A percentile compares a stretch with the other conserved stretches of the same genome.
Conservation (phyloP, 2,113 vertebrate genomes). For the Hiodon alosoides region DNA sequence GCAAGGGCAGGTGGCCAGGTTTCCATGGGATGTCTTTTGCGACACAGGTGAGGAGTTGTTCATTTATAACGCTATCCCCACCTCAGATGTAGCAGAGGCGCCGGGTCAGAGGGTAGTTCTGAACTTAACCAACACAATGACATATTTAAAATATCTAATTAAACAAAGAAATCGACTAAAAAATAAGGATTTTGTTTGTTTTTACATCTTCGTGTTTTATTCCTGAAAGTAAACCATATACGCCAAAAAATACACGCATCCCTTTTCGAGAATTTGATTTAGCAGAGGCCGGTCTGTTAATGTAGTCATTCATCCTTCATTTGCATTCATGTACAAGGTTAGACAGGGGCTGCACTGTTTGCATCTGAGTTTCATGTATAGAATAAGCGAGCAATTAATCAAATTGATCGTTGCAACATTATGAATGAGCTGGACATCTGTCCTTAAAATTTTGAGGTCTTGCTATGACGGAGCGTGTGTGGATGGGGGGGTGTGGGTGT, state of each 20-base stretch:
- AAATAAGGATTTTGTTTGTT: background rate
- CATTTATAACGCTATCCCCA: background rate
- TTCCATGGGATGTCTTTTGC: background rate
- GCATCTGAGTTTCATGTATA: background rate
- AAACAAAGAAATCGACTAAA: no score
- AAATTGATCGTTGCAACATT: background rate
- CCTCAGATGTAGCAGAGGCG: background rate
- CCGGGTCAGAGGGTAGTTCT: constrained; percentile 6
- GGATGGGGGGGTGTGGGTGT: background rate
- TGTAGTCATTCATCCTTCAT: background rate
- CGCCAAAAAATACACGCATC: background rate
- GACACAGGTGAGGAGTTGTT: constrained; percentile 2
- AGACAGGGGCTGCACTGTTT: background rate
- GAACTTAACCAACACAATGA: background rate
- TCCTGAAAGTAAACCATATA: background rate
- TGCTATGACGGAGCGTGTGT: background rate
- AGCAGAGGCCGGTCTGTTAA: background rate
- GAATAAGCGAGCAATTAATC: background rate
- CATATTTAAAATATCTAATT: no score
- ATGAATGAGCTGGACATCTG: background rate
- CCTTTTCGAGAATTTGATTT: background rate
- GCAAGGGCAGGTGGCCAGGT: background rate
- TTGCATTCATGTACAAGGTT: background rate
- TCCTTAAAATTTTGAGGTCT: background rate
- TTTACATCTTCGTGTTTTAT: background rate